Evolutionary conservation across 1,140 invertebrate genomes (phyloP).

Genomic region (Nasonia giraulti): DNA sequence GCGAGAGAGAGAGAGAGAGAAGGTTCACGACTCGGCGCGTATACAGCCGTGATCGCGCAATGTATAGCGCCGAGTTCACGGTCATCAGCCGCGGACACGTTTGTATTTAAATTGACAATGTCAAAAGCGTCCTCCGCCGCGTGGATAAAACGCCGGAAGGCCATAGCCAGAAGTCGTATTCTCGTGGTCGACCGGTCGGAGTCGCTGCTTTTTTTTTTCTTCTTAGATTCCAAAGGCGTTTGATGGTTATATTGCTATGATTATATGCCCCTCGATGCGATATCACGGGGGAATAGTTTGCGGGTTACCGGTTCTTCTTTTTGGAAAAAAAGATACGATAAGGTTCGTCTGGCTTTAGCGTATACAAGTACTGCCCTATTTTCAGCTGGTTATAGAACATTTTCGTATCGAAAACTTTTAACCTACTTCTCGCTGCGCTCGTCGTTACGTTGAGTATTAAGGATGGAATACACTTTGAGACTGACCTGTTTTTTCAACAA

Average conservation of each 20-base stretch:
- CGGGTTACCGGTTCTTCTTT: no score
- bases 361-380: neutral
- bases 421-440: neutral
- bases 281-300: no score
- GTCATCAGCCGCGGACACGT: neutral
- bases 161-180: neutral
- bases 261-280: no score
- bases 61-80: constrained; percentile 17
- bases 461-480: no score
- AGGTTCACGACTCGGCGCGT: no score
- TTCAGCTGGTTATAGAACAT: neutral
- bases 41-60: no score
- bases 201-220: no score
- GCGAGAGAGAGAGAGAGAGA: no score
- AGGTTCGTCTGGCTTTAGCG: neutral
- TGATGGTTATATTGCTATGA: no score
- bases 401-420: constrained; percentile 24
- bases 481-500: no score
- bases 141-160: neutral
- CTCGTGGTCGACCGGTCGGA: no score
- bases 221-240: no score
- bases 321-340: neutral
- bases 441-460: neutral
- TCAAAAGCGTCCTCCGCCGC: constrained; percentile 11
- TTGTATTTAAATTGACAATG: constrained; percentile 19